Conservation (phyloP, 2,888 invertebrate genomes). For the Volucella inflata region DNA sequence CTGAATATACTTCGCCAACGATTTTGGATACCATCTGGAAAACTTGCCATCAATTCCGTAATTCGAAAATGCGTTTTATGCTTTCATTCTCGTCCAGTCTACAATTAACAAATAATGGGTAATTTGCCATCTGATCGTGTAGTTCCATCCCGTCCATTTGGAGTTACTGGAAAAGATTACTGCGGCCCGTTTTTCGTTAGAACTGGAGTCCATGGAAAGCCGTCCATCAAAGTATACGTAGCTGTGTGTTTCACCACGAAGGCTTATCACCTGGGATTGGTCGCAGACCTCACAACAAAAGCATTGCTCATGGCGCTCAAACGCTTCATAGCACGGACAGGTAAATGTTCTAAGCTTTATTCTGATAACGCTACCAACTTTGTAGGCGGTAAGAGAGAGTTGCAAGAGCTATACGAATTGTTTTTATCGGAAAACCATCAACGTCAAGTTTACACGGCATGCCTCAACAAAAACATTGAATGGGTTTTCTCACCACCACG, state of each 20-base stretch:
- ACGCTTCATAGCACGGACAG: not conserved
- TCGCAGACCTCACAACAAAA: conserved; percentile 1
- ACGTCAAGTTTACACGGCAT: not conserved
- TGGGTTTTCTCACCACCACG: not conserved
- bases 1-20: not conserved
- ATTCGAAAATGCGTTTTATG: not conserved
- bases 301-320: not conserved
- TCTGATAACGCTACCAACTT: conserved; percentile 28
- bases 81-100: not conserved
- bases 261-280: not conserved
- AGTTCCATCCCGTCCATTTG: not conserved
- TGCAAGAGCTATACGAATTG: not conserved
- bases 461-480: conserved; percentile 1
- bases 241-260: conserved; percentile 2
- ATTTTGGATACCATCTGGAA: conserved; percentile 2
- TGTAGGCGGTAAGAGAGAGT: not conserved
- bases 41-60: not conserved
- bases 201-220: not conserved
- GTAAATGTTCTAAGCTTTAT: too few relatives aligned
- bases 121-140: conserved; percentile 9
- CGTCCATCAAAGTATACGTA: not conserved
- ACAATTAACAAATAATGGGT: not conserved
- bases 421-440: conserved; percentile 14
- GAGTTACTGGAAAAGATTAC: not conserved
- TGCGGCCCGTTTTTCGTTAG: not conserved